These are phyloP conservation scores for Enteromius unitaeniatus DNA, from an alignment of 2,797 vertebrate species.

Conservation along the genomic window DNA sequence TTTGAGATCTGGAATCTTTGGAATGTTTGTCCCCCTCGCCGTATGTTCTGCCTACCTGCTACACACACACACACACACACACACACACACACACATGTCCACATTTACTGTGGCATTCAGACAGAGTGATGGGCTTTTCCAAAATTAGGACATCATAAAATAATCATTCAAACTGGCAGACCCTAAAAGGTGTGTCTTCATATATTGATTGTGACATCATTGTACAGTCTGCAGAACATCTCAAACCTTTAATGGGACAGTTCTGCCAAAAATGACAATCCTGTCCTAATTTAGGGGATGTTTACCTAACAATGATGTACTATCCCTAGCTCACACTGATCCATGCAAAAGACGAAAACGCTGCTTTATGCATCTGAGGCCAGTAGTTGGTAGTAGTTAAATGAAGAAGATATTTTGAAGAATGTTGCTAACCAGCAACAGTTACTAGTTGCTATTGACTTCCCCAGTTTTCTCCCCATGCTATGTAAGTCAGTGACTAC, in stretches of 20 bases:
- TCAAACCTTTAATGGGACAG: background rate
- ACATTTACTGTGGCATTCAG: slow-evolving; percentile 15
- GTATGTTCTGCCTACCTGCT: slow-evolving; percentile 28
- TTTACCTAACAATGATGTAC: background rate
- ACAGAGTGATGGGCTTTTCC: slow-evolving; percentile 21
- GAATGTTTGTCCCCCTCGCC: slow-evolving; percentile 50
- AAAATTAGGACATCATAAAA: slow-evolving; percentile 45
- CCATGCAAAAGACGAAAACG: background rate
- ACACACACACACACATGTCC: background rate
- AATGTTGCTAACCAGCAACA: background rate
- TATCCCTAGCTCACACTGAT: background rate
- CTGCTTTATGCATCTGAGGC: background rate
- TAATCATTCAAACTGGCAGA: slow-evolving; percentile 31
- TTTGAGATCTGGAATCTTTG: slow-evolving; percentile 55
- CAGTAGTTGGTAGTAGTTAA: background rate
- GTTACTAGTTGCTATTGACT: background rate
- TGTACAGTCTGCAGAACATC: background rate
- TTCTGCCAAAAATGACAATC: background rate
- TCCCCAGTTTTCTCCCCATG: background rate
- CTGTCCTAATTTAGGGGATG: background rate
- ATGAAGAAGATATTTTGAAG: background rate
- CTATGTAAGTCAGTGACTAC: background rate
- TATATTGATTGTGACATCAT: background rate
- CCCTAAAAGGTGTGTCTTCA: slow-evolving; percentile 18
- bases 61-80: slow-evolving; percentile 24